phyloP scores from a whole-genome alignment of 2,113 vertebrate genomes.

The Ctenomys sociabilis region DNA sequence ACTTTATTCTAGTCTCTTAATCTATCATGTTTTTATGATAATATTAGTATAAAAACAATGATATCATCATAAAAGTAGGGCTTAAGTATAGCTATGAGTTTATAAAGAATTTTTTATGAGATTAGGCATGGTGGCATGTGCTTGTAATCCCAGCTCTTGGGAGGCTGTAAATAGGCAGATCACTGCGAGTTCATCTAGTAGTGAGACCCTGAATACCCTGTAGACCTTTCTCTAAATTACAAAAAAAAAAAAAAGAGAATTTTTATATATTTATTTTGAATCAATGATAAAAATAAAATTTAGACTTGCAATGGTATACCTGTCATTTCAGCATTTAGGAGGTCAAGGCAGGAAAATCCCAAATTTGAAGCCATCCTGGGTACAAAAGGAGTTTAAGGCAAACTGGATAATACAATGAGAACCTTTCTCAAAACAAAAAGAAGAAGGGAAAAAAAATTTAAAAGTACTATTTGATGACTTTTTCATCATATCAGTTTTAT shows the following conservation, averaged over 20 bases:
- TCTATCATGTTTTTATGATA: slow-evolving; percentile 41
- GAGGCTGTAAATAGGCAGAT: too few species aligned
- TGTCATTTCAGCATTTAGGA: background rate
- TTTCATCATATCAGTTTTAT: slow-evolving; percentile 52
- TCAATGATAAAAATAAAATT: slow-evolving; percentile 60
- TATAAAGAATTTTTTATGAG: background rate
- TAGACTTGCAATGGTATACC: background rate
- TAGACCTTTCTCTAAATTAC: too few species aligned
- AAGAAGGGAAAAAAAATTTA: background rate
- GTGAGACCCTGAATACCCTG: too few species aligned
- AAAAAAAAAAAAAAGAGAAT: too few species aligned
- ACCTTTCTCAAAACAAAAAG: background rate
- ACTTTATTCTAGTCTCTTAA: slow-evolving; percentile 47
- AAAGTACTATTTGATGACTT: slow-evolving; percentile 52
- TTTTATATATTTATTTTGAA: slow-evolving; percentile 9
- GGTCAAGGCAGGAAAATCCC: background rate
- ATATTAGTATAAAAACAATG: slow-evolving; percentile 31
- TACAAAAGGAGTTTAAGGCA: background rate
- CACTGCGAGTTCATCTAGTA: too few species aligned
- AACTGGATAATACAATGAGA: background rate
- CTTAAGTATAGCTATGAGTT: slow-evolving; percentile 39
- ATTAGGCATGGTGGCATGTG: too few species aligned
- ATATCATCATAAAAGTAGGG: slow-evolving; percentile 16
- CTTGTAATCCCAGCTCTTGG: too few species aligned
- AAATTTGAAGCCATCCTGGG: background rate